A percentile compares a stretch with the other conserved stretches of the same genome.
phyloP scores from a whole-genome alignment of 2,113 vertebrate genomes.

The Fukomys damarensis region DNA sequence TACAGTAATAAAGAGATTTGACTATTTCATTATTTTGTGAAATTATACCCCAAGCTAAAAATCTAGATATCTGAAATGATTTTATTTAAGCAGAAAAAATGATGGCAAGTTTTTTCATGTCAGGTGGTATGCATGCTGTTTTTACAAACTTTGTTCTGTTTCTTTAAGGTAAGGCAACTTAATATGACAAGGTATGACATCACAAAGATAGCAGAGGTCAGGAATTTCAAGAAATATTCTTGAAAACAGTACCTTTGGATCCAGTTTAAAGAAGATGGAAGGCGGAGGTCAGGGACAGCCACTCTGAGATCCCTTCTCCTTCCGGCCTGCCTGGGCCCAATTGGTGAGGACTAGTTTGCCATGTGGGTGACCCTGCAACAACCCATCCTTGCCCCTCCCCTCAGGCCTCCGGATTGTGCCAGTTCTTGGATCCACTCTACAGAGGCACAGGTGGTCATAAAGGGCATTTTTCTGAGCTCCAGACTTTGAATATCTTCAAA shows the following conservation, averaged over 20 bases:
- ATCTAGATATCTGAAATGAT: conserved; percentile 57
- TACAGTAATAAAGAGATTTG: not conserved
- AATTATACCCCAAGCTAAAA: conserved; percentile 51
- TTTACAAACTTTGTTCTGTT: conserved; percentile 85
- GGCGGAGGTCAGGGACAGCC: too few species aligned
- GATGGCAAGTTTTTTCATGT: conserved; percentile 84
- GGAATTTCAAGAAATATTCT: conserved; percentile 71
- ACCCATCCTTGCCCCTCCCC: too few species aligned
- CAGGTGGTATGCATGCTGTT: conserved; percentile 82
- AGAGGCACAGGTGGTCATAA: too few species aligned
- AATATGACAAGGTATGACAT: conserved; percentile 84
- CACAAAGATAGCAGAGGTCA: conserved; percentile 73
- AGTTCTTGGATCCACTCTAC: too few species aligned
- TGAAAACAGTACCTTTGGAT: conserved; percentile 40
- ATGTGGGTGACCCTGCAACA: too few species aligned
- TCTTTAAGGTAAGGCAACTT: conserved; percentile 78
- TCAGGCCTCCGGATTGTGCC: too few species aligned
- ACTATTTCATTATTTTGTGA: conserved; percentile 61
- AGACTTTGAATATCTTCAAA: too few species aligned
- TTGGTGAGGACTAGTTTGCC: too few species aligned
- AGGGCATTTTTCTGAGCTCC: too few species aligned
- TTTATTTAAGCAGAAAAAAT: conserved; percentile 62
- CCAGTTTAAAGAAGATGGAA: too few species aligned
- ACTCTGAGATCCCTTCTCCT: too few species aligned
- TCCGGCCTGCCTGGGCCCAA: too few species aligned